Conservation (phyloP, 2,888 invertebrate genomes). For the Allacma fusca region DNA sequence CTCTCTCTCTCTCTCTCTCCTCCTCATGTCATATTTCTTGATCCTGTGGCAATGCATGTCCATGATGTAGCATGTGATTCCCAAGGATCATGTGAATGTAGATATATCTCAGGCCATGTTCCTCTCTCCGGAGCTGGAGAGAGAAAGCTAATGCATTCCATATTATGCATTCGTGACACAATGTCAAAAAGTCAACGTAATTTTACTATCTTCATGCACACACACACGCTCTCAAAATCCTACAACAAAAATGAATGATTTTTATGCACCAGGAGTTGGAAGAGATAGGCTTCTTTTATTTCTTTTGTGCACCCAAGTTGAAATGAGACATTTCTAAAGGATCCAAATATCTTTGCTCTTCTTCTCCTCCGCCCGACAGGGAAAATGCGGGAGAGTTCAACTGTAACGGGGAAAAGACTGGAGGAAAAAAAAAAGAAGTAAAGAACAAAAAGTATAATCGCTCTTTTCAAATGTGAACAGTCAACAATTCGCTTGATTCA, state of each 20-base stretch:
- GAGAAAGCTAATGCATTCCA: constrained; percentile 19
- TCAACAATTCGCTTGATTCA: constrained; percentile 42
- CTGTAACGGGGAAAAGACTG: constrained; percentile 5
- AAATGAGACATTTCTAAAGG: constrained; percentile 43
- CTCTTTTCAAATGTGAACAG: constrained; percentile 44
- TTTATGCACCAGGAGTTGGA: constrained; percentile 36
- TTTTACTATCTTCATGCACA: constrained; percentile 36
- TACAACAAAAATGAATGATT: constrained; percentile 34
- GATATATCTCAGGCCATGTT: too few species aligned
- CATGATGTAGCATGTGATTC: neutral
- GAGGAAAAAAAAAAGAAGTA: constrained; percentile 2
- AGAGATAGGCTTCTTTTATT: constrained; percentile 31
- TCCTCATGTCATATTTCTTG: neutral
- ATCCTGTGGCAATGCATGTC: neutral
- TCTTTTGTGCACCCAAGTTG: constrained; percentile 43
- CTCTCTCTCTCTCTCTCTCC: neutral
- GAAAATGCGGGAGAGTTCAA: constrained; percentile 33
- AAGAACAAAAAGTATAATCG: constrained; percentile 35
- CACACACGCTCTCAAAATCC: constrained; percentile 27
- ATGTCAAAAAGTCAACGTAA: constrained; percentile 40
- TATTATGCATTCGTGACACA: constrained; percentile 33
- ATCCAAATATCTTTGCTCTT: constrained; percentile 36
- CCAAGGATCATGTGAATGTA: too few species aligned
- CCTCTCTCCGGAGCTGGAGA: neutral
- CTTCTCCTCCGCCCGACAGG: neutral